Evolutionary conservation across 2,888 invertebrate species (phyloP).

Genomic region (Melinopterus prodromus): DNA sequence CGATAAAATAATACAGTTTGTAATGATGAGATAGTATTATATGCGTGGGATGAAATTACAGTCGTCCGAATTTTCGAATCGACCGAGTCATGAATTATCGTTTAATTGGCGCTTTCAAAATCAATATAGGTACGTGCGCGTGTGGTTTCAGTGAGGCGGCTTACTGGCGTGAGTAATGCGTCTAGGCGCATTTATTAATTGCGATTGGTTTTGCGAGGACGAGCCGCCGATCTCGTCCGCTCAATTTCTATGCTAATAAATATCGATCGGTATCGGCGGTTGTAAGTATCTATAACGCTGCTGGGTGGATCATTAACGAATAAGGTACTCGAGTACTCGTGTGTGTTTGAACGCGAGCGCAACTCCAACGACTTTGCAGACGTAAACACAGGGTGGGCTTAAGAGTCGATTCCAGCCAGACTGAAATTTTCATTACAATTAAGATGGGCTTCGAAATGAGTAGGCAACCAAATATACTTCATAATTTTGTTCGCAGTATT

Average conservation of each 20-base stretch:
- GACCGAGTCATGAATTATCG: not conserved
- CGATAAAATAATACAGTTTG: not conserved
- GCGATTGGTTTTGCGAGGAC: not conserved
- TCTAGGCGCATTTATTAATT: not conserved
- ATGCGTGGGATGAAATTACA: not conserved
- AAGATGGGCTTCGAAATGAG: too few species aligned
- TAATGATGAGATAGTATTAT: not conserved
- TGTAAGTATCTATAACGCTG: slow-evolving; percentile 34
- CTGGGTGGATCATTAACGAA: slow-evolving; percentile 29
- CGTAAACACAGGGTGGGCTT: not conserved
- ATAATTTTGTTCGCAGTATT: too few species aligned
- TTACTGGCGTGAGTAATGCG: not conserved
- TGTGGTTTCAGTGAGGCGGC: not conserved
- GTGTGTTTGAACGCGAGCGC: not conserved
- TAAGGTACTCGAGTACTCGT: not conserved
- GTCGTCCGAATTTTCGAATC: slow-evolving; percentile 4
- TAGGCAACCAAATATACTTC: too few species aligned
- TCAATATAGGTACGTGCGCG: not conserved
- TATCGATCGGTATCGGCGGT: slow-evolving; percentile 27
- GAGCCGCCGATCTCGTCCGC: not conserved
- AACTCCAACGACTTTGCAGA: not conserved
- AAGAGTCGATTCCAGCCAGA: not conserved
- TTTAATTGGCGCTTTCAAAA: slow-evolving; percentile 4
- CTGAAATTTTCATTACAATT: not conserved
- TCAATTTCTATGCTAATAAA: slow-evolving; percentile 29